phyloP scores from a whole-genome alignment of 2,113 vertebrate species.

The Thryonomys swinderianus region DNA sequence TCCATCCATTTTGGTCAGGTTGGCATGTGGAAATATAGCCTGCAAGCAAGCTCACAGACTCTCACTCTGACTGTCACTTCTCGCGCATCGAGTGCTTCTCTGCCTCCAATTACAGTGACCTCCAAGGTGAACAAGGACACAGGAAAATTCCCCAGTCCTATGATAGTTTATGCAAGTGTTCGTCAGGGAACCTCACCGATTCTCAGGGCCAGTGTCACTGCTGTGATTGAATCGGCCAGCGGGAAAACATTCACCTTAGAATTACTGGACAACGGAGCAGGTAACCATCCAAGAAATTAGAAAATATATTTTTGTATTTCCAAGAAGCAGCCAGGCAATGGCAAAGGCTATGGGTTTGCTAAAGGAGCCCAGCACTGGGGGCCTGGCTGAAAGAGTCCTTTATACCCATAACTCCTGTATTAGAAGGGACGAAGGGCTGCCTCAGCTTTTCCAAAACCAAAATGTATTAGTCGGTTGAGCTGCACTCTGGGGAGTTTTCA shows the following conservation, averaged over 20 bases:
- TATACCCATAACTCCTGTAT: too few relatives aligned
- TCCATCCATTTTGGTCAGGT: constrained; percentile 73
- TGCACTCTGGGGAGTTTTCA: too few relatives aligned
- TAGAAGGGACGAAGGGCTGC: too few relatives aligned
- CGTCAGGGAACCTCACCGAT: constrained; percentile 82
- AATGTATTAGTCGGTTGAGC: too few relatives aligned
- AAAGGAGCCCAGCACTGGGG: background rate
- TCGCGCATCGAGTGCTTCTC: constrained; percentile 72
- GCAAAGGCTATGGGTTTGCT: background rate
- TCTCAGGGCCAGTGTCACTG: constrained; percentile 83
- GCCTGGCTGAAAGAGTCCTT: too few relatives aligned
- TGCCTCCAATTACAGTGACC: constrained; percentile 80
- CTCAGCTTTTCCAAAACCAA: too few relatives aligned
- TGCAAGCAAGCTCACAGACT: constrained; percentile 77
- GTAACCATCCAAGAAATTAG: constrained; percentile 68
- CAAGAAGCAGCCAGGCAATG: background rate
- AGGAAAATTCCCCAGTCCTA: constrained; percentile 74
- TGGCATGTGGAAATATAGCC: constrained; percentile 84
- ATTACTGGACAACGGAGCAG: constrained; percentile 87
- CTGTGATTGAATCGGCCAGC: constrained; percentile 79
- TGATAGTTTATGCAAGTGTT: constrained; percentile 83
- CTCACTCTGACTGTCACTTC: constrained; percentile 85
- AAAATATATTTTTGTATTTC: constrained; percentile 13
- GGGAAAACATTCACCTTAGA: constrained; percentile 75
- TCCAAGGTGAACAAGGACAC: constrained; percentile 71